These are phyloP conservation scores for Delphinus delphis DNA, from an alignment of 2,113 vertebrate genomes.

Conservation along the genomic window DNA sequence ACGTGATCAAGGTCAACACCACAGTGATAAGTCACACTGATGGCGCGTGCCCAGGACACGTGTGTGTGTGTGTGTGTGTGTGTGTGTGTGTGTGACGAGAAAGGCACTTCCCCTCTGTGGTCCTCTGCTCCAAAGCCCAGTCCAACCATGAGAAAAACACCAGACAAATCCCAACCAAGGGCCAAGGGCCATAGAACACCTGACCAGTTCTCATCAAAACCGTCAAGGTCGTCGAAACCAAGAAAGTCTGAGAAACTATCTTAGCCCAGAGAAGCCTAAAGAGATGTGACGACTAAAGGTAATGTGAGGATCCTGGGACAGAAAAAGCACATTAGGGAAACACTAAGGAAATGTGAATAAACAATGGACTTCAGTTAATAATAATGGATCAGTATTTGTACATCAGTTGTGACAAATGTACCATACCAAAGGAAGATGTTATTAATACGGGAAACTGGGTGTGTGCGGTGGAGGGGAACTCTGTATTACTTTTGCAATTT, in stretches of 20 bases:
- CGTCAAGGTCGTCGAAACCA: background rate
- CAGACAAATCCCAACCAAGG: background rate
- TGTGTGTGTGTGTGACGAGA: background rate
- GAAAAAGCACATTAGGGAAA: background rate
- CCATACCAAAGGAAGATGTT: background rate
- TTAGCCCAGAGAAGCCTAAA: background rate
- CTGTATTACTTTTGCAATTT: background rate
- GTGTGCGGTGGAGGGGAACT: background rate
- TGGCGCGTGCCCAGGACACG: background rate
- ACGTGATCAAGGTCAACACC: background rate
- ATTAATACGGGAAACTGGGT: background rate
- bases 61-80: too few species aligned
- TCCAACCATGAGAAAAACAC: background rate
- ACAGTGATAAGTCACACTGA: background rate
- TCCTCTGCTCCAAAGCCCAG: background rate
- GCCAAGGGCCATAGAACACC: background rate
- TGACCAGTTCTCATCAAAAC: background rate
- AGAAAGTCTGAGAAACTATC: background rate
- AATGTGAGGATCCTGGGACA: background rate
- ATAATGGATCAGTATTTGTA: background rate
- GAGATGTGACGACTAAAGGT: background rate
- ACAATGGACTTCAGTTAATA: background rate
- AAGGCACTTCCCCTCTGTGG: background rate
- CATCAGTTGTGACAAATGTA: background rate
- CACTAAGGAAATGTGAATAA: background rate